Evolutionary conservation across 2,888 invertebrate genomes (phyloP).

Genomic region (Chelonus formosanus): DNA sequence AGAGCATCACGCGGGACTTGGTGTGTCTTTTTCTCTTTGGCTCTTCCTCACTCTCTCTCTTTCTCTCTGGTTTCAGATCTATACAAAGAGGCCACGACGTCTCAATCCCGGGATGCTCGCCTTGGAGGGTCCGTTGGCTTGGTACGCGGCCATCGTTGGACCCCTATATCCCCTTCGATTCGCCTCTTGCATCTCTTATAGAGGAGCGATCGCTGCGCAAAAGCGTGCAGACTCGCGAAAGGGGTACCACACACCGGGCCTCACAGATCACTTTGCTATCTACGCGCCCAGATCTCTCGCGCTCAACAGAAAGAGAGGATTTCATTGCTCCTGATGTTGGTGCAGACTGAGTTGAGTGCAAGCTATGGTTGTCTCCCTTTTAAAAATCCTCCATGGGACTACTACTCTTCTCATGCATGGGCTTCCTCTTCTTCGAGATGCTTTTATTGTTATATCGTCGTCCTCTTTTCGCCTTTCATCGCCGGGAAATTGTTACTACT

Average conservation of each 20-base stretch:
- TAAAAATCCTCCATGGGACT: neutral
- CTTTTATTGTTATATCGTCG: slow-evolving; percentile 20
- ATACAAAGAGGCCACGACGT: slow-evolving; percentile 64
- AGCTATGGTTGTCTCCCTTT: slow-evolving; percentile 8
- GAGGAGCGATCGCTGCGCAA: slow-evolving; percentile 36
- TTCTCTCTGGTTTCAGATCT: slow-evolving; percentile 27
- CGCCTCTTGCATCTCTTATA: slow-evolving; percentile 9
- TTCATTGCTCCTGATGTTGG: slow-evolving; percentile 39
- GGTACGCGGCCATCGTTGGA: slow-evolving; percentile 19
- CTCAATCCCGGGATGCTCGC: slow-evolving; percentile 59
- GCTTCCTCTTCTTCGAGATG: slow-evolving; percentile 33
- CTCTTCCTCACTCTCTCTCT: slow-evolving; percentile 9
- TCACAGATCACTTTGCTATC: slow-evolving; percentile 65
- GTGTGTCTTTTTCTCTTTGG: neutral
- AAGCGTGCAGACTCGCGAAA: slow-evolving; percentile 58
- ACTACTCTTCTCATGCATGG: slow-evolving; percentile 20
- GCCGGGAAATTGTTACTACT: slow-evolving; percentile 32
- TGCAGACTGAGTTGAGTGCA: neutral
- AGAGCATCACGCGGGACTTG: slow-evolving; percentile 52
- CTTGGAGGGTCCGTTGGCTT: slow-evolving; percentile 57
- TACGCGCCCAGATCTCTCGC: slow-evolving; percentile 57
- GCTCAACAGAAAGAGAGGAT: slow-evolving; percentile 44
- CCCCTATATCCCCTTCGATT: slow-evolving; percentile 36
- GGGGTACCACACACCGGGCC: slow-evolving; percentile 65
- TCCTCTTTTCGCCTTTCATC: slow-evolving; percentile 23